phyloP scores from a whole-genome alignment of 2,113 vertebrate genomes.

The Chaenogobius annularis region DNA sequence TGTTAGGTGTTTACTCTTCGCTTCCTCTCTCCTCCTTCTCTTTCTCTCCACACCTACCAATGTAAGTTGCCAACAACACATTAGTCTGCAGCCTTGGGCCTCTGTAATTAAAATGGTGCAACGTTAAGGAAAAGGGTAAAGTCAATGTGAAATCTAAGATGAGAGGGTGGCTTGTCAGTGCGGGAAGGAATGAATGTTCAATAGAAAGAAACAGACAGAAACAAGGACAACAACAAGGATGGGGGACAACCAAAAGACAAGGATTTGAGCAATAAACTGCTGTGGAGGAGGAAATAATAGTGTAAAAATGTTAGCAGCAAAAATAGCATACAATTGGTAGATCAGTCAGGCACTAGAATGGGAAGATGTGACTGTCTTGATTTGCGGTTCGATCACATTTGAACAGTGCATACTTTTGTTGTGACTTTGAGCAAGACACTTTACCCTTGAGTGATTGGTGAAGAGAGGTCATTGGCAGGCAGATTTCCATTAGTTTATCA shows the following conservation, averaged over 20 bases:
- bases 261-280: constrained; percentile 35
- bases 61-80: background rate
- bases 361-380: no score
- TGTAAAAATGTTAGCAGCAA: constrained; percentile 28
- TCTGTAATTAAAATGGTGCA: constrained; percentile 28
- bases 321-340: background rate
- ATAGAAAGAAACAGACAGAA: constrained; percentile 36
- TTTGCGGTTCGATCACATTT: no score
- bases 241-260: constrained; percentile 5
- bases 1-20: constrained; percentile 29
- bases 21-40: background rate
- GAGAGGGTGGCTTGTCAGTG: constrained; percentile 12
- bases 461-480: no score
- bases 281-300: constrained; percentile 32
- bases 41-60: background rate
- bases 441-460: no score
- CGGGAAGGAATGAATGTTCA: constrained; percentile 21
- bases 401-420: no score
- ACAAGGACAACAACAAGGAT: constrained; percentile 36
- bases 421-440: no score
- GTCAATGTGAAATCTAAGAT: constrained; percentile 27
- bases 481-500: no score
- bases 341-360: no score
- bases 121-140: constrained; percentile 19
- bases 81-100: constrained; percentile 8